These are phyloP conservation scores for Dasypogon diadema DNA, from an alignment of 2,888 invertebrate genomes.

Conservation along the genomic window DNA sequence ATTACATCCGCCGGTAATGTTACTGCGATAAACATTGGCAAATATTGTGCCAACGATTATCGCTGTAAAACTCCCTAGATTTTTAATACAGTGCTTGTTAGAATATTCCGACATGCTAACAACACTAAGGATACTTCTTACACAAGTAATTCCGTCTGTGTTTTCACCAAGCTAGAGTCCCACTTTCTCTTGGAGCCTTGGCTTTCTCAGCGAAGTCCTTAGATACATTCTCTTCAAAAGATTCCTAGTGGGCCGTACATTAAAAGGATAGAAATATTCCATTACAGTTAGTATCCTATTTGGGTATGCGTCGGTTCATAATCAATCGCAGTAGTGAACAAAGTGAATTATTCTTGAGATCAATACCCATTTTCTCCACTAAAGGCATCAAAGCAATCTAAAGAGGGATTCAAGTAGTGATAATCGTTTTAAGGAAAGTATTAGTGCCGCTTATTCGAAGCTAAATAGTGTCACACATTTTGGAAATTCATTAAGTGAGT, in stretches of 20 bases:
- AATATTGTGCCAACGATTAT: too few species aligned
- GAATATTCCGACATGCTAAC: too few species aligned
- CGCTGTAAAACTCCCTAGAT: too few species aligned
- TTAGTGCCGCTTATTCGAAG: background rate
- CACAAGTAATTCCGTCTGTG: background rate
- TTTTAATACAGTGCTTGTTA: too few species aligned
- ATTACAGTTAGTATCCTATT: conserved; percentile 51
- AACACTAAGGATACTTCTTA: background rate
- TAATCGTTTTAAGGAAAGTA: background rate
- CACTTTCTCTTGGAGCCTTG: conserved; percentile 15
- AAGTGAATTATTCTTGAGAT: conserved; percentile 33
- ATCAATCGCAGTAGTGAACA: conserved; percentile 15
- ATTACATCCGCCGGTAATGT: too few species aligned
- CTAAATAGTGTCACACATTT: background rate
- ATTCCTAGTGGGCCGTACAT: conserved; percentile 1
- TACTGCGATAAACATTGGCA: too few species aligned
- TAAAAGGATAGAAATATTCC: conserved; percentile 43
- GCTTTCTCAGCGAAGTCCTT: conserved; percentile 12
- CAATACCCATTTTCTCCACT: conserved; percentile 29
- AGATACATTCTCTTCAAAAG: conserved; percentile 15
- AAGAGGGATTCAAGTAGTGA: background rate
- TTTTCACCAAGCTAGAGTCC: background rate
- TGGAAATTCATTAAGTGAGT: background rate
- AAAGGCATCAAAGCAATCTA: background rate
- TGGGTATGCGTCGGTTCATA: conserved; percentile 51